Percentiles rank a stretch among this genome's conserved stretches.
Conservation (phyloP, 2,888 invertebrate genomes). For the Drosophila koepferae region DNA sequence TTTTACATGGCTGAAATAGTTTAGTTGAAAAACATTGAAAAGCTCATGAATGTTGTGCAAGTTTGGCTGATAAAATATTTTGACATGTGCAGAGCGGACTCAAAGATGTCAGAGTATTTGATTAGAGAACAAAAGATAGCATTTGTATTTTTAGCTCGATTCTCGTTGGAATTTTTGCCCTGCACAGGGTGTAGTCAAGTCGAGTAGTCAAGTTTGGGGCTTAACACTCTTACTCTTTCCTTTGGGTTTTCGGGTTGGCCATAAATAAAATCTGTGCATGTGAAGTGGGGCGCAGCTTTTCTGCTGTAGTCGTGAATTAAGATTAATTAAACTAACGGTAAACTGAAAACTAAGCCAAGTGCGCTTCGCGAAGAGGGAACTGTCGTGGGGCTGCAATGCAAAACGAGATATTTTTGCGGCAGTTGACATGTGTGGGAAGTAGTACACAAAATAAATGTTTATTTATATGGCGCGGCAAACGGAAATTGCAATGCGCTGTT, state of each 20-base stretch:
- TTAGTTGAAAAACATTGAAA: conserved; percentile 2
- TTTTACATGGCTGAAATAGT: conserved; percentile 35
- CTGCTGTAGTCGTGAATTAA: conserved; percentile 80
- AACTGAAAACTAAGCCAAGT: conserved; percentile 67
- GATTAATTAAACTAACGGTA: conserved; percentile 79
- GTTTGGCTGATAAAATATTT: not conserved
- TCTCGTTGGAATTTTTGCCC: not conserved
- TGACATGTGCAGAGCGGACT: conserved; percentile 1
- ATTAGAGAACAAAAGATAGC: not conserved
- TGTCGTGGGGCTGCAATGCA: not conserved
- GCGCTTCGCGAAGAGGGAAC: not conserved
- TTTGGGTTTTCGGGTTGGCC: conserved; percentile 38
- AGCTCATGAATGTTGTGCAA: conserved; percentile 9
- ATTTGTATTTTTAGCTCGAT: not conserved
- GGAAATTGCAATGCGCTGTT: conserved; percentile 74
- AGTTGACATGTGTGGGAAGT: conserved; percentile 68
- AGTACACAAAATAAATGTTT: conserved; percentile 75
- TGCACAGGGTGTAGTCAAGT: conserved; percentile 6
- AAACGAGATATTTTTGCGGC: conserved; percentile 54
- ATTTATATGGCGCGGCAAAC: conserved; percentile 73
- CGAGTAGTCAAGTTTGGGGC: not conserved
- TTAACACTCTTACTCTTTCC: not conserved
- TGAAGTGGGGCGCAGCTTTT: conserved; percentile 68
- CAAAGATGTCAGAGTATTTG: not conserved
- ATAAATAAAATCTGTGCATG: conserved; percentile 78